Evolutionary conservation across 2,888 invertebrate species (phyloP).

Genomic region (Pasiphila rectangulata): DNA sequence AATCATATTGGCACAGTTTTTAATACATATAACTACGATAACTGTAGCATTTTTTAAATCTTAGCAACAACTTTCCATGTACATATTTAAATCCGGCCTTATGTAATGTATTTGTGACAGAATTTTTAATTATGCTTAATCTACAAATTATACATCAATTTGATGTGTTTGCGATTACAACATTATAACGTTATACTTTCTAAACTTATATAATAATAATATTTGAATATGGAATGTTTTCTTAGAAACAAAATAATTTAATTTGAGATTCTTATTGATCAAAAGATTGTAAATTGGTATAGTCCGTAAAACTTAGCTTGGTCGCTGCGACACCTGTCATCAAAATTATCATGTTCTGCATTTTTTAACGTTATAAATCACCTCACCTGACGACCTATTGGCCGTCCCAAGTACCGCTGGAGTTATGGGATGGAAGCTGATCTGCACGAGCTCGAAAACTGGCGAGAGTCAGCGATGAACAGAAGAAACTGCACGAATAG

Average conservation of each 20-base stretch:
- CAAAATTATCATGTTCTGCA: no score
- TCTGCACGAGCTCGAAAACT: no score
- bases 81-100: not conserved
- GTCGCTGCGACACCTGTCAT: no score
- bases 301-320: no score
- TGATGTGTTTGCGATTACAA: not conserved
- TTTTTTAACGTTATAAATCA: no score
- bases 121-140: conserved; percentile 1
- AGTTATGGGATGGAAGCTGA: no score
- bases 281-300: not conserved
- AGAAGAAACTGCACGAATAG: no score
- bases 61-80: conserved; percentile 1
- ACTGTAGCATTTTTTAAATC: not conserved
- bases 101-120: conserved; percentile 8
- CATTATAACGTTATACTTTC: not conserved
- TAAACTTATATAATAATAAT: conserved; percentile 5
- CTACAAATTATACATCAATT: not conserved
- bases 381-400: no score
- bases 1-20: conserved; percentile 5
- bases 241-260: conserved; percentile 4
- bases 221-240: conserved; percentile 12
- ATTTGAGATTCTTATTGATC: conserved; percentile 13
- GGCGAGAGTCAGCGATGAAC: no score
- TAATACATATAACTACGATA: not conserved
- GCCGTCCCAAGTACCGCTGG: no score